phyloP scores from a whole-genome alignment of 2,113 vertebrate species.

The Tragelaphus scriptus region DNA sequence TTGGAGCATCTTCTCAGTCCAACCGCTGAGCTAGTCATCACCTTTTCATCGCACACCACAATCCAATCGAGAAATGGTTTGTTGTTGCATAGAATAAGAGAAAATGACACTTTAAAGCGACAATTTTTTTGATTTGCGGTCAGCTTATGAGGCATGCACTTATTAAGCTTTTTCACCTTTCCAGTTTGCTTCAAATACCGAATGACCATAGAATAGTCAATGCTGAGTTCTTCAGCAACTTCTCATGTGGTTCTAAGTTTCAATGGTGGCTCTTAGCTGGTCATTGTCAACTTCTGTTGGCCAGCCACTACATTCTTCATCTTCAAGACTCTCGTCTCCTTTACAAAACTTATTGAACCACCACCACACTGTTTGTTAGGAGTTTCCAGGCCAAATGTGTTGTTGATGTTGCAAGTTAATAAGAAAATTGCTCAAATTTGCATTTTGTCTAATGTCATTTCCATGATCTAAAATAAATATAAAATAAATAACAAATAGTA shows the following conservation, averaged over 20 bases:
- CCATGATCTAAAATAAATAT: background rate
- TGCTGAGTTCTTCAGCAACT: background rate
- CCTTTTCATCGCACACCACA: fast-evolving
- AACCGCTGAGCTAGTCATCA: background rate
- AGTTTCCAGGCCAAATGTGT: background rate
- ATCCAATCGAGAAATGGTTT: background rate
- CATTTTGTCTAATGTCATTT: background rate
- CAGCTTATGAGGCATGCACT: background rate
- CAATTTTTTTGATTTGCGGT: background rate
- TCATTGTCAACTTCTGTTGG: background rate
- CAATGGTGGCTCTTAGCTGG: background rate
- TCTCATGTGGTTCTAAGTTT: background rate
- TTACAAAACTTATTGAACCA: background rate
- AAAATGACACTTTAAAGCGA: background rate
- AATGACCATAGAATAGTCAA: background rate
- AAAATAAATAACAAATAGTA: background rate
- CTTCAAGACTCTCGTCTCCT: background rate
- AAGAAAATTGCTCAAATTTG: background rate
- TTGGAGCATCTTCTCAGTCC: background rate
- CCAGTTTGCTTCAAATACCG: background rate
- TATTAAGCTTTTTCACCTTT: background rate
- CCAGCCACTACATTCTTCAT: background rate
- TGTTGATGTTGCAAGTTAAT: background rate
- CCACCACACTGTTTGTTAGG: background rate
- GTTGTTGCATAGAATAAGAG: background rate